Conservation (phyloP, 2,888 invertebrate species). For the Nomada hirtipes region DNA sequence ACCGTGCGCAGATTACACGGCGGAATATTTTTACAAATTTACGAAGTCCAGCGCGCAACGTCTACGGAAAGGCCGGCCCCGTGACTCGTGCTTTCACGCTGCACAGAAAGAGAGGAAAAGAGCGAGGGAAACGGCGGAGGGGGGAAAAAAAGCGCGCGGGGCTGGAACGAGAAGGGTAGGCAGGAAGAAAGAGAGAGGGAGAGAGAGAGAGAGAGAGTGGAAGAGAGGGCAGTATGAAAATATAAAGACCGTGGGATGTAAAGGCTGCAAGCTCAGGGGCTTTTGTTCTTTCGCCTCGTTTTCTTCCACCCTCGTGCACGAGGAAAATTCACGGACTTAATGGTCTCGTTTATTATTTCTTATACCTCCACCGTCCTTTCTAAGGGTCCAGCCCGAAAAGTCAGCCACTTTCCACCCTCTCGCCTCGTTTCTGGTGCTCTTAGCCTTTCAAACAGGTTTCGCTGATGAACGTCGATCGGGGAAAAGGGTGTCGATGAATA, state of each 20-base stretch:
- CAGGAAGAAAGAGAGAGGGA: not conserved
- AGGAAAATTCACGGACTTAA: constrained; percentile 79
- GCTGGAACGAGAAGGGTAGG: not conserved
- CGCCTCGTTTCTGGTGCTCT: constrained; percentile 61
- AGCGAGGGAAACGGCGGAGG: not conserved
- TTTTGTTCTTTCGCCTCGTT: constrained; percentile 73
- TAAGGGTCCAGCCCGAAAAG: constrained; percentile 71
- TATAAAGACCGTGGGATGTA: constrained; percentile 72
- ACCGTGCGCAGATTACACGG: constrained; percentile 55
- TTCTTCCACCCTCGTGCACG: constrained; percentile 71
- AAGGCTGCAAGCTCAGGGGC: constrained; percentile 74
- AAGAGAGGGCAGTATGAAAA: constrained; percentile 65
- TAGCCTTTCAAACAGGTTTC: constrained; percentile 50
- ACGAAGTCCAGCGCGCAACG: constrained; percentile 47
- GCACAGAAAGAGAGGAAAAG: not conserved
- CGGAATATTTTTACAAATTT: constrained; percentile 66
- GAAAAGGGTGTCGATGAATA: constrained; percentile 28
- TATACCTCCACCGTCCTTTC: constrained; percentile 76
- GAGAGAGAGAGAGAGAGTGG: constrained; percentile 9
- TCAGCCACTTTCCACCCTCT: constrained; percentile 68
- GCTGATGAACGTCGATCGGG: constrained; percentile 58
- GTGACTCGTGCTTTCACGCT: not conserved
- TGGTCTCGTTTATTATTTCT: constrained; percentile 83
- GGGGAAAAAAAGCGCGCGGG: not conserved
- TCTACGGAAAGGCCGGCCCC: not conserved